These are phyloP conservation scores for Lacanobia oleracea DNA, from an alignment of 2,888 invertebrate species.

Conservation along the genomic window DNA sequence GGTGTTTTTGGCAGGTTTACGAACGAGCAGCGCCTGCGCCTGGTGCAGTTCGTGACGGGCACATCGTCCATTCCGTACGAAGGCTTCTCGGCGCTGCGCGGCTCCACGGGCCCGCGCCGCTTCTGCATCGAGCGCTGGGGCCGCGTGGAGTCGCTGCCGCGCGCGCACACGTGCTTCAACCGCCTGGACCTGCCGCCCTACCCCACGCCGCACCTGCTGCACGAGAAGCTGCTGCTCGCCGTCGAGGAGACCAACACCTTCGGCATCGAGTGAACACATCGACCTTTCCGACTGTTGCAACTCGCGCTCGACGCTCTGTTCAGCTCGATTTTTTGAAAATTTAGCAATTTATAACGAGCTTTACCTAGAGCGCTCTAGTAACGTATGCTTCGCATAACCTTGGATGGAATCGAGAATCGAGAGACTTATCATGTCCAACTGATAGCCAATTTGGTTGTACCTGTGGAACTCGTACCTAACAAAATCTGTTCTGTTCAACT, in stretches of 20 bases:
- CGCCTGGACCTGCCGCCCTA: conserved; percentile 98
- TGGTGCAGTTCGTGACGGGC: conserved; percentile 99
- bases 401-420: conserved; percentile 10
- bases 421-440: conserved; percentile 8
- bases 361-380: conserved; percentile 26
- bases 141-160: conserved; percentile 97
- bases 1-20: conserved; percentile 92
- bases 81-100: conserved; percentile 98
- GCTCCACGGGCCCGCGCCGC: conserved; percentile 98
- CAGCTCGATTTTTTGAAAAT: conserved; percentile 19
- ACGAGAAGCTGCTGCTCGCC: conserved; percentile 97
- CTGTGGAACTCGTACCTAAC: conserved; percentile 5
- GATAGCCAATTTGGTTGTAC: conserved; percentile 8
- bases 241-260: conserved; percentile 99
- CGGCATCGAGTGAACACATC: conserved; percentile 95
- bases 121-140: conserved; percentile 99
- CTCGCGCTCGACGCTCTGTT: conserved; percentile 12
- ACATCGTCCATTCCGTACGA: conserved; percentile 99
- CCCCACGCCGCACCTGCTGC: conserved; percentile 96
- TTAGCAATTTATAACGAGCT: conserved; percentile 16
- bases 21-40: conserved; percentile 97
- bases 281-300: conserved; percentile 2
- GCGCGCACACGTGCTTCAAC: conserved; percentile 99
- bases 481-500: conserved; percentile 4
- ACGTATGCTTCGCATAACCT: conserved; percentile 33